A percentile compares a stretch with the other conserved stretches of the same genome.
Evolutionary conservation across 2,888 invertebrate genomes (phyloP).

Genomic region (Leptopilina syphax): DNA sequence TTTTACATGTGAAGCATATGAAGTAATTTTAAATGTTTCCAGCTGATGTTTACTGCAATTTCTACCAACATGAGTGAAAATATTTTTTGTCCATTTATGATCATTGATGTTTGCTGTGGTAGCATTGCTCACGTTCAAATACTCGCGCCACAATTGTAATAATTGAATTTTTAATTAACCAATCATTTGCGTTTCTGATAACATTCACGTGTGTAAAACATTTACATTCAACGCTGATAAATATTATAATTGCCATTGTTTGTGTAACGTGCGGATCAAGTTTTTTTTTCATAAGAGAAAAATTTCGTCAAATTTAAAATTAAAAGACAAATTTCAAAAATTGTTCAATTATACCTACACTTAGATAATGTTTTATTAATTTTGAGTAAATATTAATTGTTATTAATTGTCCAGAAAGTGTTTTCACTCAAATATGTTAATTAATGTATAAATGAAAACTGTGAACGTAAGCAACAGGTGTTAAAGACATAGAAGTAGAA

Average conservation of each 20-base stretch:
- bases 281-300: not conserved
- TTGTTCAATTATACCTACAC: no score
- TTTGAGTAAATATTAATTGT: no score
- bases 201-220: not conserved
- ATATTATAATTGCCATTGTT: not conserved
- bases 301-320: no score
- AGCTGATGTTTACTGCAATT: not conserved
- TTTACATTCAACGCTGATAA: not conserved
- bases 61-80: not conserved
- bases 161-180: slow-evolving; percentile 11
- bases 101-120: not conserved
- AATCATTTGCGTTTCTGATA: slow-evolving; percentile 31
- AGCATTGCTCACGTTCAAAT: not conserved
- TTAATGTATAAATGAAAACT: slow-evolving; percentile 46
- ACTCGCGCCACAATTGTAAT: not conserved
- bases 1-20: not conserved
- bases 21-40: not conserved
- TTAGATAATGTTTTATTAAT: no score
- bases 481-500: slow-evolving; percentile 41
- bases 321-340: no score
- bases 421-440: not conserved
- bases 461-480: slow-evolving; percentile 66
- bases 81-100: no score
- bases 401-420: not conserved
- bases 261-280: not conserved